Conservation (phyloP, 2,113 vertebrate genomes). For the Gadus chalcogrammus region DNA sequence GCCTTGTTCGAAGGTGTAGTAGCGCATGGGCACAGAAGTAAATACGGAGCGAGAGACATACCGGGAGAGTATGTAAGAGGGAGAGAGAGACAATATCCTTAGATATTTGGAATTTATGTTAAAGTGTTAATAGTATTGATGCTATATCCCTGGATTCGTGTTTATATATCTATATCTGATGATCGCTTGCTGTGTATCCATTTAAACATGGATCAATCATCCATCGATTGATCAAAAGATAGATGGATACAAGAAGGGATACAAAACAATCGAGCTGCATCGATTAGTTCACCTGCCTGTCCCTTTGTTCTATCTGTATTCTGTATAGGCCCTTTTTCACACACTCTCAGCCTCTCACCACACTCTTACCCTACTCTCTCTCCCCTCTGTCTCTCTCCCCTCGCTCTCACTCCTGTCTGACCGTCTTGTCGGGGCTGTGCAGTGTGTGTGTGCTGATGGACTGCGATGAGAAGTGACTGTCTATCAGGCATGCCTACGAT, state of each 20-base stretch:
- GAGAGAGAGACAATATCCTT: neutral
- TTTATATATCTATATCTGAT: neutral
- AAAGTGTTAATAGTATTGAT: too few relatives aligned
- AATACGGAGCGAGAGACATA: neutral
- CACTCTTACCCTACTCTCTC: neutral
- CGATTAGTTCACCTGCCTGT: neutral
- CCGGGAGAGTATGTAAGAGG: neutral
- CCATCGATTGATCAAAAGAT: too few relatives aligned
- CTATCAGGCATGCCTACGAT: constrained; percentile 36
- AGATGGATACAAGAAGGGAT: too few relatives aligned
- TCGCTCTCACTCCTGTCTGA: neutral
- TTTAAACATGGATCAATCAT: neutral
- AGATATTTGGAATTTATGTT: too few relatives aligned
- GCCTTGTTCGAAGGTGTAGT: too few relatives aligned
- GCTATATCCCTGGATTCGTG: neutral
- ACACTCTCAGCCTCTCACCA: neutral
- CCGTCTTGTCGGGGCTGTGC: constrained; percentile 5
- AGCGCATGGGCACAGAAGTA: too few relatives aligned
- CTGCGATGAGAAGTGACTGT: constrained; percentile 50
- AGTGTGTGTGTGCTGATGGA: constrained; percentile 26
- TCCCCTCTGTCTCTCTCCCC: neutral
- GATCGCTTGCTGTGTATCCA: neutral
- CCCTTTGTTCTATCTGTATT: too few relatives aligned
- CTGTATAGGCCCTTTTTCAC: neutral
- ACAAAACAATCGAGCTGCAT: neutral